Conservation (phyloP, 2,888 invertebrate genomes). For the Strigamia crassipes region DNA sequence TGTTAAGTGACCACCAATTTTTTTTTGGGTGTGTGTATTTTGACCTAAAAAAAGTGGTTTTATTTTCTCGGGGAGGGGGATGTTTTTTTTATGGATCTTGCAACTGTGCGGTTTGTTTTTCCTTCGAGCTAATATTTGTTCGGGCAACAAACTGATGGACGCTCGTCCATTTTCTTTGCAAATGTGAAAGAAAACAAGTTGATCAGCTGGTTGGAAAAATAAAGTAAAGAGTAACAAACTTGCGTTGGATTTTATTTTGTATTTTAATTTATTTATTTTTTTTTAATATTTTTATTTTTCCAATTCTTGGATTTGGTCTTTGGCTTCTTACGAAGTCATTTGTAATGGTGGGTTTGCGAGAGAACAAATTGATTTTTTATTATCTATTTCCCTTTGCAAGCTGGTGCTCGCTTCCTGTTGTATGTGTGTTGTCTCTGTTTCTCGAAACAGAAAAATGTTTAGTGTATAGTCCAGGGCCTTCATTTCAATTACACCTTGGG, state of each 20-base stretch:
- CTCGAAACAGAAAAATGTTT: constrained; percentile 27
- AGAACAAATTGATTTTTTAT: constrained; percentile 40
- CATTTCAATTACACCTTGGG: constrained; percentile 37
- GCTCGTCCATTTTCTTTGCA: constrained; percentile 33
- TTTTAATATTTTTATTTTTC: constrained; percentile 14
- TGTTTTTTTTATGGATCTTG: constrained; percentile 17
- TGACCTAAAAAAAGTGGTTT: background rate
- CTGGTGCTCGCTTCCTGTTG: constrained; percentile 40
- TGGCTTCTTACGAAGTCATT: background rate
- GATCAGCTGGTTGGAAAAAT: background rate
- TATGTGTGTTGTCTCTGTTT: background rate
- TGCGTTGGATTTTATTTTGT: background rate
- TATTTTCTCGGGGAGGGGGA: background rate
- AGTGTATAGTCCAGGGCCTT: constrained; percentile 35
- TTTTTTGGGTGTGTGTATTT: background rate
- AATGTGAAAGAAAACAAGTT: constrained; percentile 36
- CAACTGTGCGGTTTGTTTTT: constrained; percentile 32
- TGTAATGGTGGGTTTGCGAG: constrained; percentile 38
- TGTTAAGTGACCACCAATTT: background rate
- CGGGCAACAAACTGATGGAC: constrained; percentile 30
- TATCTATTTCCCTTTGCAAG: constrained; percentile 40
- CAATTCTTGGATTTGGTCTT: constrained; percentile 5
- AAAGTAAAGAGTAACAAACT: background rate
- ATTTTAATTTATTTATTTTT: no score
- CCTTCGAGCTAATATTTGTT: constrained; percentile 40